Evolutionary conservation across 2,113 vertebrate species (phyloP).

Genomic region (Pseudorasbora parva): DNA sequence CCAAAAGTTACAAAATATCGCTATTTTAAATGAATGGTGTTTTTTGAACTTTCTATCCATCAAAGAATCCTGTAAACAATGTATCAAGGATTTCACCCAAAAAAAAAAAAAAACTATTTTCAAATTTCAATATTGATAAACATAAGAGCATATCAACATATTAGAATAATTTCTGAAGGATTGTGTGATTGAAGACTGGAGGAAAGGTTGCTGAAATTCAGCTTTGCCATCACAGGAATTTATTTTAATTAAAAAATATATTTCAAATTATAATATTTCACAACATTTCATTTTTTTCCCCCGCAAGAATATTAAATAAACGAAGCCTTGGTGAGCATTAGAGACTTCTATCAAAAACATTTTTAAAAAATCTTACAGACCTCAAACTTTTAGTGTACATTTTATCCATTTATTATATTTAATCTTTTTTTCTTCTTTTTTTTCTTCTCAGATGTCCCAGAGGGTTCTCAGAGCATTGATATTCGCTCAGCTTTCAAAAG

Average conservation of each 20-base stretch:
- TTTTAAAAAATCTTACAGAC: background rate
- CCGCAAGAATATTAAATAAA: background rate
- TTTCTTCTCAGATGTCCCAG: slow-evolving; percentile 83
- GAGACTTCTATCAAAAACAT: background rate
- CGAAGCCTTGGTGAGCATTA: background rate
- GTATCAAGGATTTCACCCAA: too few relatives aligned
- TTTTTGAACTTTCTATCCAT: too few relatives aligned
- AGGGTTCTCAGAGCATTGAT: slow-evolving; percentile 85
- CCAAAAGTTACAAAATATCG: background rate
- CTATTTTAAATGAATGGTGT: too few relatives aligned
- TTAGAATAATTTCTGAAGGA: background rate
- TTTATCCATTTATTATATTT: background rate
- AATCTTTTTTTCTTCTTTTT: background rate
- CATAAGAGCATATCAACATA: background rate
- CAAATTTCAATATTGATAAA: too few relatives aligned
- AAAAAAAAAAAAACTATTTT: too few relatives aligned
- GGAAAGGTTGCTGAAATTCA: background rate
- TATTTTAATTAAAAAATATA: background rate
- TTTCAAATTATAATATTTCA: background rate
- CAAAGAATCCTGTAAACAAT: too few relatives aligned
- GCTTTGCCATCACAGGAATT: background rate
- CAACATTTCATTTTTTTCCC: too few relatives aligned
- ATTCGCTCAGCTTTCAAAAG: slow-evolving; percentile 99
- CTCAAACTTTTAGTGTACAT: background rate
- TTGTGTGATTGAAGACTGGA: background rate